Conservation (phyloP, 2,797 vertebrate species). For the Enteromius mattozi region DNA sequence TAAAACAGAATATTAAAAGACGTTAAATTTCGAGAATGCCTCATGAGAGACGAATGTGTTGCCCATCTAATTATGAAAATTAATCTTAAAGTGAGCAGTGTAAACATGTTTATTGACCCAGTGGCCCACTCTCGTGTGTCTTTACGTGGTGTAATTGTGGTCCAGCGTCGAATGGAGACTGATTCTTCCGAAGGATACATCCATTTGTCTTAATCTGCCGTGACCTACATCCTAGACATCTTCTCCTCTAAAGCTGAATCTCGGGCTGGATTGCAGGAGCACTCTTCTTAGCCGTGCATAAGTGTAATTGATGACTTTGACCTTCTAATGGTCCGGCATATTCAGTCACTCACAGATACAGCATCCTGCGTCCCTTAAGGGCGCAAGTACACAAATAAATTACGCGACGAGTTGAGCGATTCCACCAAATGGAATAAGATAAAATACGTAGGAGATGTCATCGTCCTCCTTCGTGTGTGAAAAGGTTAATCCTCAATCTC, state of each 20-base stretch:
- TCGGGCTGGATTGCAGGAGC: slow-evolving; percentile 71
- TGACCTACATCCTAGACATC: slow-evolving; percentile 83
- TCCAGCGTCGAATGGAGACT: slow-evolving; percentile 68
- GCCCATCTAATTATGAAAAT: slow-evolving; percentile 68
- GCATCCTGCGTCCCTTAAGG: slow-evolving; percentile 62
- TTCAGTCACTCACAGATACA: slow-evolving; percentile 76
- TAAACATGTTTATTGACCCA: slow-evolving; percentile 71
- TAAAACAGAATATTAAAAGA: slow-evolving; percentile 1
- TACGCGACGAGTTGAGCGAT: slow-evolving; percentile 24
- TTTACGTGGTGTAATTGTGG: slow-evolving; percentile 65
- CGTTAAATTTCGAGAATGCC: slow-evolving; percentile 1
- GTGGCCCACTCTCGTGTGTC: slow-evolving; percentile 34
- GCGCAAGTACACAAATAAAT: slow-evolving; percentile 61
- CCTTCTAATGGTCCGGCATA: slow-evolving; percentile 82
- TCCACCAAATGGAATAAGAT: slow-evolving; percentile 47
- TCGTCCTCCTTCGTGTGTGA: slow-evolving; percentile 41
- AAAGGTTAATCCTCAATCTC: slow-evolving; percentile 75
- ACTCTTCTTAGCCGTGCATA: slow-evolving; percentile 78
- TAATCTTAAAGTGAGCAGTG: slow-evolving; percentile 64
- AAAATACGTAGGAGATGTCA: slow-evolving; percentile 65
- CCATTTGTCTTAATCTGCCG: slow-evolving; percentile 82
- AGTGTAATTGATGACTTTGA: slow-evolving; percentile 86
- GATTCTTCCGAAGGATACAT: slow-evolving; percentile 71
- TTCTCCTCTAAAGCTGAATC: slow-evolving; percentile 76
- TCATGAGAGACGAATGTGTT: slow-evolving; percentile 25